Evolutionary conservation across 1,140 invertebrate genomes (phyloP).

Genomic region (Venustaconcha ellipsiformis): DNA sequence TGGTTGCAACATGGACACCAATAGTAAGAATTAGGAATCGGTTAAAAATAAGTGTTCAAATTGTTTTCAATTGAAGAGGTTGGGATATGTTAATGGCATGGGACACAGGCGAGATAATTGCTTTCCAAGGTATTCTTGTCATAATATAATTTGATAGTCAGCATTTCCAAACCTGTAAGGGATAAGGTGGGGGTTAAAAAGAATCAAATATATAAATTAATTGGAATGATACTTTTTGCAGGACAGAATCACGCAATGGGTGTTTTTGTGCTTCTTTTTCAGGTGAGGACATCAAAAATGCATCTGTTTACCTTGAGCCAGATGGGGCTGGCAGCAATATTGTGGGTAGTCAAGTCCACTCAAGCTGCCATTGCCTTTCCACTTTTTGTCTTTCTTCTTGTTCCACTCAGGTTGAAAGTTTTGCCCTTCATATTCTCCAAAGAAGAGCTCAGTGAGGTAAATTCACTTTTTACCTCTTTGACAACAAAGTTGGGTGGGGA

Average conservation of each 20-base stretch:
- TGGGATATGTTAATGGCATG: too few relatives aligned
- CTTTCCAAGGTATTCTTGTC: too few relatives aligned
- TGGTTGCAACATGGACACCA: too few relatives aligned
- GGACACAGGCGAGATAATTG: too few relatives aligned
- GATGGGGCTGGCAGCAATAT: constrained; percentile 79
- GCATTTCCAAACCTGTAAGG: too few relatives aligned
- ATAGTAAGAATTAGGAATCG: too few relatives aligned
- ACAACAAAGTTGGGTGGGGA: too few relatives aligned
- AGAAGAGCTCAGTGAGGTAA: constrained; percentile 76
- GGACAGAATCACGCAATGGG: not conserved
- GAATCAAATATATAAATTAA: not conserved
- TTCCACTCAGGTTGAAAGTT: constrained; percentile 82
- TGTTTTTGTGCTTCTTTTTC: constrained; percentile 58
- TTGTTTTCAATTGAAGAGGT: too few relatives aligned
- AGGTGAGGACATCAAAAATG: constrained; percentile 93
- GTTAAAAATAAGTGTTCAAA: too few relatives aligned
- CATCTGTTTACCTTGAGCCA: constrained; percentile 91
- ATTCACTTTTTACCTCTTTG: constrained; percentile 5
- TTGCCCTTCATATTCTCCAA: constrained; percentile 82
- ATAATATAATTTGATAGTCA: too few relatives aligned
- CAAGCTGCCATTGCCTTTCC: constrained; percentile 88
- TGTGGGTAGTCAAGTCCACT: constrained; percentile 92
- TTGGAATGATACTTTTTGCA: not conserved
- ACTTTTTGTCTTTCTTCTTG: constrained; percentile 91
- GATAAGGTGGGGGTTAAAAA: not conserved